These are phyloP conservation scores for Bilobella aurantiaca DNA, from an alignment of 1,140 invertebrate genomes.

Conservation along the genomic window DNA sequence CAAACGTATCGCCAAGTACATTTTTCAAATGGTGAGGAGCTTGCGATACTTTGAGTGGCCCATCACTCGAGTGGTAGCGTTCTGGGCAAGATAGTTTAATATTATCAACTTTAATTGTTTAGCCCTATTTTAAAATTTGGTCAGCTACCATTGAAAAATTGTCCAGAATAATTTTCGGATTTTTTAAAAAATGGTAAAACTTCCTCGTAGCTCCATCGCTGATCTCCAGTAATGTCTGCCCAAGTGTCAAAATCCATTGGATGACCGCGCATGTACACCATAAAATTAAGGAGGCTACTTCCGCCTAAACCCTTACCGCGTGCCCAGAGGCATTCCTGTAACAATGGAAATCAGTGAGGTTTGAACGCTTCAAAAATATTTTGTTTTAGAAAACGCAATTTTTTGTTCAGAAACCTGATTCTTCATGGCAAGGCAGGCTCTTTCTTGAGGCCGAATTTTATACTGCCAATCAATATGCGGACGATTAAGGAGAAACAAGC, in stretches of 20 bases:
- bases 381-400: not conserved
- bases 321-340: constrained; percentile 38
- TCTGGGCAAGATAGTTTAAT: not conserved
- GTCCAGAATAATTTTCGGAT: constrained; percentile 10
- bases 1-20: constrained; percentile 14
- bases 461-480: not conserved
- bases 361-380: not conserved
- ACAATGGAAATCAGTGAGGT: not conserved
- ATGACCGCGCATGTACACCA: constrained; percentile 14
- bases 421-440: not conserved
- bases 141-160: not conserved
- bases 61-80: constrained; percentile 6
- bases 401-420: not conserved
- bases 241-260: constrained; percentile 16
- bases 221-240: constrained; percentile 13
- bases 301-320: constrained; percentile 49
- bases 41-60: constrained; percentile 1
- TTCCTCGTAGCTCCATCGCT: constrained; percentile 5
- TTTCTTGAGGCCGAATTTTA: not conserved
- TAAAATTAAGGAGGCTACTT: constrained; percentile 50
- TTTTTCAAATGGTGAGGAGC: constrained; percentile 7
- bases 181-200: constrained; percentile 7
- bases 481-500: not conserved
- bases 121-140: not conserved
- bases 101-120: not conserved